Conservation (phyloP, 1,140 invertebrate genomes). For the Drosophila elegans region DNA sequence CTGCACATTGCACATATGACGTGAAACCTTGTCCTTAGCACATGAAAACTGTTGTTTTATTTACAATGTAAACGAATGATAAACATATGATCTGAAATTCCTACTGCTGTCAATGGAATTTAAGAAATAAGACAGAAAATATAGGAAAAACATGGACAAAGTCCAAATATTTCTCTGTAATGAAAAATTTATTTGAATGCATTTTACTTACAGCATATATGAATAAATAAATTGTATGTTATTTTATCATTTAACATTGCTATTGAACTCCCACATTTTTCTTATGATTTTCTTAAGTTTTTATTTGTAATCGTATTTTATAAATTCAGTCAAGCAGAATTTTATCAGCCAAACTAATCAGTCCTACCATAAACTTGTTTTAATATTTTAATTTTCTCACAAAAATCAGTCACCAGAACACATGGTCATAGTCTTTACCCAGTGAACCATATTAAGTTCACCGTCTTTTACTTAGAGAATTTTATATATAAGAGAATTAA, state of each 20-base stretch:
- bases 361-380: neutral
- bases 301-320: neutral
- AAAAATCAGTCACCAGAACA: slow-evolving; percentile 8
- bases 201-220: no score
- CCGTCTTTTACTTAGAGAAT: no score
- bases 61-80: slow-evolving; percentile 55
- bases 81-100: slow-evolving; percentile 50
- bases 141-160: slow-evolving; percentile 2
- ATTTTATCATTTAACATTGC: no score
- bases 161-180: neutral
- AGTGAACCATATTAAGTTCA: no score
- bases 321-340: neutral
- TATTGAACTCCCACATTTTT: no score
- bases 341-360: neutral
- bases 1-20: slow-evolving; percentile 39
- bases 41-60: slow-evolving; percentile 66
- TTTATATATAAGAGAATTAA: no score
- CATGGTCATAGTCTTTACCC: no score
- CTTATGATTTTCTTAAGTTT: no score
- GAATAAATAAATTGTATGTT: no score
- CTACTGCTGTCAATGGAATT: slow-evolving; percentile 40
- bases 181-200: no score
- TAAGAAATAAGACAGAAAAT: slow-evolving; percentile 4
- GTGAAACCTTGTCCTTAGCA: slow-evolving; percentile 77
- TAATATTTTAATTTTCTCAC: slow-evolving; percentile 1